Evolutionary conservation across 2,888 invertebrate genomes (phyloP), one percentile per base, ranked within the genome.

Genomic region (Tetragnatha montana): DNA sequence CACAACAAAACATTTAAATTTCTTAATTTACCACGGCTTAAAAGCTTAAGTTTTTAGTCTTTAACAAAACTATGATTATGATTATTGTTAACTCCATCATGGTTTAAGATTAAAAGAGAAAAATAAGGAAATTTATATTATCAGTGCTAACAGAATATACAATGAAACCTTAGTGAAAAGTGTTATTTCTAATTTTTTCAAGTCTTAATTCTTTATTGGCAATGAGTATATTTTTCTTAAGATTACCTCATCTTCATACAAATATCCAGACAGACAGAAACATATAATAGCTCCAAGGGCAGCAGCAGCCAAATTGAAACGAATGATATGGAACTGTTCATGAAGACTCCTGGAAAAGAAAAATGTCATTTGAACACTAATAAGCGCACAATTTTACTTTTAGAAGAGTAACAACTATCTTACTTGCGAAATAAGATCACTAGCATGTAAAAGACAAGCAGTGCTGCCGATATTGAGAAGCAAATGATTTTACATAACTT

Each of bases 281-380:
- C 91, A 91, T 1, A 91, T 83, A 6, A 91, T 74, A 51, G 92
- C 93, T 12, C 91, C 81, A n/a, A 92, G 76, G 8, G 92, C 91
- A 4, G 92, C 92, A 1, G 92, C 8, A 0, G 92, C 91, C 82
- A 92, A 76, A 73, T 92, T 91, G 50, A 92, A 19, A 3, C 93
- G 92, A 88, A 93, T 92, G 49, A 92, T 76, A 84, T 93, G 93
- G 90, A 92, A 92, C 90, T 92, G 92, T 79, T 93, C 93, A 76
- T 92, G 92, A 22, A 93, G 85, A 22, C 91, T 80, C 8, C 92
- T 92, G 91, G n/a, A 82, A 81, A 68, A 70, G 17, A 79, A 70
- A 60, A 60, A 60, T 60, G 60, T 6, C 10, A 10, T 60, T 60
- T 60, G 0, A 12, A 60, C 60, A 60, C 12, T 4, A 35, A 35